Evolutionary conservation across 1,140 invertebrate species (phyloP).

Genomic region (Sitophilus oryzae): DNA sequence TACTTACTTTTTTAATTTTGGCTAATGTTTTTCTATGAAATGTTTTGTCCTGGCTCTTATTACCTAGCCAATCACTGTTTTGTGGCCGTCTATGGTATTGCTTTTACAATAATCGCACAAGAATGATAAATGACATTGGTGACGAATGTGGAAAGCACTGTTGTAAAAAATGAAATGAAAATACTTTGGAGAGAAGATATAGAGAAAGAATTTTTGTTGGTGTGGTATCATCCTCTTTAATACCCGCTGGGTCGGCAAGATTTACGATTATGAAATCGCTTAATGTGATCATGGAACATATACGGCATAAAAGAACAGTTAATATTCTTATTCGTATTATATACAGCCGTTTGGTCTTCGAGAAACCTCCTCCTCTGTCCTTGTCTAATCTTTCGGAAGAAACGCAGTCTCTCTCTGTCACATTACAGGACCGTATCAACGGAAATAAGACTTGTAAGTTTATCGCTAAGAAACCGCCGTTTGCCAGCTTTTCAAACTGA

Average conservation of each 20-base stretch:
- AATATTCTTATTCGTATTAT: slow-evolving; percentile 35
- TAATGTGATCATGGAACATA: slow-evolving; percentile 36
- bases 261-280: slow-evolving; percentile 39
- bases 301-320: slow-evolving; percentile 38
- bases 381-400: slow-evolving; percentile 22
- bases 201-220: slow-evolving; percentile 2
- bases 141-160: too few species aligned
- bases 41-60: too few species aligned
- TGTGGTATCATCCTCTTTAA: slow-evolving; percentile 8
- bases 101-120: too few species aligned
- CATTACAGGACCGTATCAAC: neutral
- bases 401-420: slow-evolving; percentile 13
- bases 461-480: too few species aligned
- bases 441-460: too few species aligned
- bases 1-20: too few species aligned
- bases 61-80: too few species aligned
- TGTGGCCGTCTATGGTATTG: too few species aligned
- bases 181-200: neutral
- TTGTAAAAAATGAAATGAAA: too few species aligned
- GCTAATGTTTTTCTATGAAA: too few species aligned
- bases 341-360: slow-evolving; percentile 25
- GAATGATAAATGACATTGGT: too few species aligned
- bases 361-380: slow-evolving; percentile 23
- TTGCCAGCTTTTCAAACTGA: too few species aligned
- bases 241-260: slow-evolving; percentile 21